phyloP scores from a whole-genome alignment of 2,797 vertebrate species.

The Oreochromis grahami region DNA sequence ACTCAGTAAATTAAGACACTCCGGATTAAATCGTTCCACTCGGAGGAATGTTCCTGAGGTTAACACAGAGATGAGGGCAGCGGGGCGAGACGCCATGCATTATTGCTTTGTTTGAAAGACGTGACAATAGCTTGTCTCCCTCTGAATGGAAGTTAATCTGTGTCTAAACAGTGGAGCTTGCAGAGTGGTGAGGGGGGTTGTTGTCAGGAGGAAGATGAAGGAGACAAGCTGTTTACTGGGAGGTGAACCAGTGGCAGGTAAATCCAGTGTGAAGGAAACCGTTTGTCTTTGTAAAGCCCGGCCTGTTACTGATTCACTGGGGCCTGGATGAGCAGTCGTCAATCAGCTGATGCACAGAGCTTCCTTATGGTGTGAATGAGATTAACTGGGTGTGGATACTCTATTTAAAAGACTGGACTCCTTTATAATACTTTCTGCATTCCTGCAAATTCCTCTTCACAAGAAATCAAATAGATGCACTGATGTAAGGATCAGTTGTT shows the following conservation, averaged over 20 bases:
- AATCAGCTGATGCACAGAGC: conserved; percentile 1
- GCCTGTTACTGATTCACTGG: conserved; percentile 21
- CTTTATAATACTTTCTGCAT: not conserved
- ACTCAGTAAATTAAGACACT: not conserved
- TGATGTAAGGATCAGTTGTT: conserved; percentile 11
- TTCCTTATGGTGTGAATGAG: not conserved
- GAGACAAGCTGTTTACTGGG: conserved; percentile 73
- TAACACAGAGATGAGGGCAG: conserved; percentile 50
- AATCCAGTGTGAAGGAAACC: conserved; percentile 74
- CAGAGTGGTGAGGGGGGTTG: conserved; percentile 48
- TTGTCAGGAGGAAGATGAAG: conserved; percentile 75
- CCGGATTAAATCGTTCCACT: conserved; percentile 19
- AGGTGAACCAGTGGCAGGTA: conserved; percentile 75
- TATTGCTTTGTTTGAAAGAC: conserved; percentile 75
- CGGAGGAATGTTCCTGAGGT: conserved; percentile 57
- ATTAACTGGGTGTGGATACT: not conserved
- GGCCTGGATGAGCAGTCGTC: not conserved
- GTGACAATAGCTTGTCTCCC: conserved; percentile 70
- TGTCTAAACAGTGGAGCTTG: conserved; percentile 72
- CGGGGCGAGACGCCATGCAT: conserved; percentile 58
- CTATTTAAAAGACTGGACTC: not conserved
- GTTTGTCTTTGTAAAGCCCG: conserved; percentile 62
- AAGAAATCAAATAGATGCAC: conserved; percentile 12
- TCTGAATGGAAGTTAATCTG: conserved; percentile 73
- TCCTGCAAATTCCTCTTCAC: conserved; percentile 58